Percentiles rank a stretch among this genome's conserved stretches.
Conservation (phyloP, 2,888 invertebrate genomes). For the Amblyjoppa proteus region DNA sequence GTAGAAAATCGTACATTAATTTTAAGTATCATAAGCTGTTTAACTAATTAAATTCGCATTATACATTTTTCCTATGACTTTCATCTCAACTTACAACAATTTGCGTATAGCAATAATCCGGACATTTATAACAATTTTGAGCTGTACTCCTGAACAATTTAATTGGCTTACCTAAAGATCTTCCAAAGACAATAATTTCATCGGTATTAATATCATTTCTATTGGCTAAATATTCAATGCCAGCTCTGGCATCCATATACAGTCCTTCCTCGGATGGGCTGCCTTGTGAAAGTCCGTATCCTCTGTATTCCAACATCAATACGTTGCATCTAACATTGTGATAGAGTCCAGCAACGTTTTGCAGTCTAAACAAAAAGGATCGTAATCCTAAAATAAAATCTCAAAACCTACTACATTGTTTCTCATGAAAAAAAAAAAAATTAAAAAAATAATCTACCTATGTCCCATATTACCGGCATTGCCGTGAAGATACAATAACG, state of each 20-base stretch:
- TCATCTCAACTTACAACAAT: no score
- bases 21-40: not conserved
- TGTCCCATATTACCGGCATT: slow-evolving; percentile 99
- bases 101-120: no score
- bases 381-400: not conserved
- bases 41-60: not conserved
- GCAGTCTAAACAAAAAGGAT: slow-evolving; percentile 87
- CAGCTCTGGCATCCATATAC: slow-evolving; percentile 94
- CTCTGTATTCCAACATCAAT: slow-evolving; percentile 97
- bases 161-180: slow-evolving; percentile 90
- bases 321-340: slow-evolving; percentile 94
- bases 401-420: slow-evolving; percentile 18
- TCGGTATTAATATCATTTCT: slow-evolving; percentile 93
- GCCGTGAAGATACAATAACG: slow-evolving; percentile 96
- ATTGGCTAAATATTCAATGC: slow-evolving; percentile 93
- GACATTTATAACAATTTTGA: not conserved
- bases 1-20: slow-evolving; percentile 52
- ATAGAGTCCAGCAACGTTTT: slow-evolving; percentile 95
- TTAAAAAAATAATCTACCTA: slow-evolving; percentile 85
- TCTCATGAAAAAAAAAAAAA: not conserved
- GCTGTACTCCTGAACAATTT: not conserved
- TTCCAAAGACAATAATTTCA: slow-evolving; percentile 95
- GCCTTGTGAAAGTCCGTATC: slow-evolving; percentile 97
- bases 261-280: slow-evolving; percentile 94
- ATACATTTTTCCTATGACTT: no score